Evolutionary conservation across 1,140 invertebrate genomes (phyloP).

Genomic region (Drosophila insularis): DNA sequence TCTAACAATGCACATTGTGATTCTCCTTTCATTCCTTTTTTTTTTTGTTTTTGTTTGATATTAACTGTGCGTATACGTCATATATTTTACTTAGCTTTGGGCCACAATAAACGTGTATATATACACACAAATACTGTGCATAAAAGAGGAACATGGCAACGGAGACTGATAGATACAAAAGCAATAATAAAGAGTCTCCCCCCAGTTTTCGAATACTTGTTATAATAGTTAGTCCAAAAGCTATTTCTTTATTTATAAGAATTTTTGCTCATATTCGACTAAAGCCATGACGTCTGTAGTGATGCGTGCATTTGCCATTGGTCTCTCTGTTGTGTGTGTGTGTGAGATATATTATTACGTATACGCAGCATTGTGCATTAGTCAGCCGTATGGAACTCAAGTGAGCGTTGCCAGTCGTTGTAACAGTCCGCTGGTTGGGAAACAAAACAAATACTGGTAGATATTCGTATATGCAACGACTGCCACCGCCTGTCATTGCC

Average conservation of each 20-base stretch:
- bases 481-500: conserved; percentile 40
- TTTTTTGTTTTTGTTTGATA: conserved; percentile 14
- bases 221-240: background rate
- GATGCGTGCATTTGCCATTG: background rate
- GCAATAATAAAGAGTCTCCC: background rate
- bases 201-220: background rate
- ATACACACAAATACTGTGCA: conserved; percentile 12
- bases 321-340: background rate
- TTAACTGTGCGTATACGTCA: conserved; percentile 55
- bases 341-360: conserved; percentile 40
- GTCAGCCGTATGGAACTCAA: conserved; percentile 37
- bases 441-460: conserved; percentile 25
- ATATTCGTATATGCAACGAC: conserved; percentile 24
- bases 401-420: conserved; percentile 31
- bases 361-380: conserved; percentile 45
- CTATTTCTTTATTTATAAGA: background rate
- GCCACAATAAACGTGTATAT: conserved; percentile 27
- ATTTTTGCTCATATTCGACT: background rate
- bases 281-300: background rate
- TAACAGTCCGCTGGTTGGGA: background rate
- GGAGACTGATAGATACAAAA: background rate
- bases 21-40: conserved; percentile 28
- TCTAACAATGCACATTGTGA: conserved; percentile 62
- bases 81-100: conserved; percentile 55
- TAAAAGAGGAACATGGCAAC: conserved; percentile 18